These are phyloP conservation scores for Pteruthius melanotis DNA, from an alignment of 2,113 vertebrate genomes.

Conservation along the genomic window DNA sequence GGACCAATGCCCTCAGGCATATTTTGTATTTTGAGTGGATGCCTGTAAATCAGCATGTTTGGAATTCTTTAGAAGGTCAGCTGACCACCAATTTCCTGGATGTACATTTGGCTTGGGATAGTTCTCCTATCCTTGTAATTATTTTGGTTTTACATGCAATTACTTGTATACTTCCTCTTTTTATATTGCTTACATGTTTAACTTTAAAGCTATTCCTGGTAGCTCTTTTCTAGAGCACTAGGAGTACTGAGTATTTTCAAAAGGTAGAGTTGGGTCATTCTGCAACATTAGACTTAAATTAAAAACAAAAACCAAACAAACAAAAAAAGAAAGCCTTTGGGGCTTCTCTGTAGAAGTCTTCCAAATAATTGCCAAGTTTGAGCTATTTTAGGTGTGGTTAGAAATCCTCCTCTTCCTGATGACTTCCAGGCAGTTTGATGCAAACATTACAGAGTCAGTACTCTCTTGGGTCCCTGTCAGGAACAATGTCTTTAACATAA, in stretches of 20 bases:
- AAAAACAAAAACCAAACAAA: neutral
- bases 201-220: neutral
- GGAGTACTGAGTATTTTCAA: neutral
- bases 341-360: neutral
- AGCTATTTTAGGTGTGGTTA: neutral
- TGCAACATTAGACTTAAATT: neutral
- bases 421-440: neutral
- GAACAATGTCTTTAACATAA: neutral
- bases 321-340: neutral
- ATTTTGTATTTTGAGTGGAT: neutral
- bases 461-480: neutral
- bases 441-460: neutral
- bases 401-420: neutral
- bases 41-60: conserved; percentile 6
- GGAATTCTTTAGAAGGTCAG: conserved; percentile 13
- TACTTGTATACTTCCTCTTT: neutral
- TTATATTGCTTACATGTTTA: neutral
- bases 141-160: neutral
- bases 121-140: conserved; percentile 12
- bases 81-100: neutral
- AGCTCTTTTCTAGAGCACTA: neutral
- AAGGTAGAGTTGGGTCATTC: neutral
- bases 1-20: neutral
- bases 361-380: neutral
- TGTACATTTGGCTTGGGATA: neutral